Base-by-base conservation (phyloP, 2,113 vertebrate genomes). In the Hyperopisus bebe region DNA sequence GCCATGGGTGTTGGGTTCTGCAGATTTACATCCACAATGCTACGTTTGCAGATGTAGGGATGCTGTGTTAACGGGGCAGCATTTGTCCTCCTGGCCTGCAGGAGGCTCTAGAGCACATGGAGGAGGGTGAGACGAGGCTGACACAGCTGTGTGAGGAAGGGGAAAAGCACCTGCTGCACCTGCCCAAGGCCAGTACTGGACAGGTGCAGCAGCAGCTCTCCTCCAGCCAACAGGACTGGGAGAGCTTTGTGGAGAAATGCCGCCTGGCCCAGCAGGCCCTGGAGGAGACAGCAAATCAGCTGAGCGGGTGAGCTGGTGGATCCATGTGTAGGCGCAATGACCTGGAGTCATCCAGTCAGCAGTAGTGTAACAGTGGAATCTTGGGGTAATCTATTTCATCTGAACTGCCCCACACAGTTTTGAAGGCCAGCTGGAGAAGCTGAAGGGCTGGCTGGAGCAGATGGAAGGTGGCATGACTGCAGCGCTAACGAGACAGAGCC, bases 391-490 rank as follows among this genome's bases (percentile, higher is more conserved):
- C 24, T 21, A 84, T 11, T 84, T 47, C 47, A 84, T 47, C 44
- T 24, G 82, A 44, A 46, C n/a, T 19, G 46, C 62, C 46, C 7
- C 51, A 82, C 82, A 80, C 92, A 99, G 98, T 89, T 98, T 98
- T 95, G 97, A 98, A 91, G 94, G 95, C 88, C 96, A 94, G 87
- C 95, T 97, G 90, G 96, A 96, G 91, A 95, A 94, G 91, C 92
- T 98, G 92, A 96, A 91, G 86, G 90, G 94, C 88, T 99, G 98
- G 98, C 94, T 99, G 86, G 95, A 91, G 89, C 96, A 98, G 93
- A 97, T 97, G 96, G 95, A 97, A 91, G 95, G 96, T 93, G 96
- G 94, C 88, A 94, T 98, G 91, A 96, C 88, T 91, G 95, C 95
- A 35, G 97, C 98, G 92, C 93, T 95, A 77, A 91, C 95, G 89